These are phyloP conservation scores for Mya arenaria DNA, from an alignment of 1,140 invertebrate species.

Conservation along the genomic window DNA sequence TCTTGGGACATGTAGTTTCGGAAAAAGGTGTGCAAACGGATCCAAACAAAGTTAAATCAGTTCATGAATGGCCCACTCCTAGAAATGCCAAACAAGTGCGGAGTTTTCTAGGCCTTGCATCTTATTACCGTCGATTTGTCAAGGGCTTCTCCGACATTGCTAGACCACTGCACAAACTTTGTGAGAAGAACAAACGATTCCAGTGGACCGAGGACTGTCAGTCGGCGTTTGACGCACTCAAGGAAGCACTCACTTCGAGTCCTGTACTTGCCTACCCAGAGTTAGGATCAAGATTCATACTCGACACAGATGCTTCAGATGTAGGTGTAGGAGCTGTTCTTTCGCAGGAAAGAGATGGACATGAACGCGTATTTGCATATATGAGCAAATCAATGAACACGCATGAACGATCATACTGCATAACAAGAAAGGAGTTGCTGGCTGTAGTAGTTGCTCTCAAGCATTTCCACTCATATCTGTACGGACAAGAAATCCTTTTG, in stretches of 20 bases:
- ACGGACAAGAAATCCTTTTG: constrained; percentile 56
- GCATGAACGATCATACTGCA: constrained; percentile 81
- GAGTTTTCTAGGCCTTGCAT: neutral
- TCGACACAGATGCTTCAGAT: constrained; percentile 65
- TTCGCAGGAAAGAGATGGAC: constrained; percentile 62
- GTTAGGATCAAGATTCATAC: constrained; percentile 46
- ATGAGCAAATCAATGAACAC: constrained; percentile 49
- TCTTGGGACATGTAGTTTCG: constrained; percentile 58
- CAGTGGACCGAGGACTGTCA: constrained; percentile 53
- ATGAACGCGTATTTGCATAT: constrained; percentile 61
- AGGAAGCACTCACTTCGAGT: constrained; percentile 25
- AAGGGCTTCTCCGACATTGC: constrained; percentile 11
- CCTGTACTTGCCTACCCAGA: constrained; percentile 55
- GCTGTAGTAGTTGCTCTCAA: neutral
- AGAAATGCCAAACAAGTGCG: neutral
- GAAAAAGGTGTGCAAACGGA: constrained; percentile 49
- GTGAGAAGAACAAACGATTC: constrained; percentile 36
- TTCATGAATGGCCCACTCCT: neutral
- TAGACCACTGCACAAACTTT: constrained; percentile 23
- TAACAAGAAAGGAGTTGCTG: constrained; percentile 19
- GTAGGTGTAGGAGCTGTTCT: constrained; percentile 68
- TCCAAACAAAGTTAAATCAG: constrained; percentile 19
- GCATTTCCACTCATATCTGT: constrained; percentile 57
- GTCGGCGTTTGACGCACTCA: constrained; percentile 36
- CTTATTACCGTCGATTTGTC: constrained; percentile 23